A percentile compares a stretch with the other conserved stretches of the same genome.
Conservation (phyloP, 2,113 vertebrate species). For the Charadrius vociferus region DNA sequence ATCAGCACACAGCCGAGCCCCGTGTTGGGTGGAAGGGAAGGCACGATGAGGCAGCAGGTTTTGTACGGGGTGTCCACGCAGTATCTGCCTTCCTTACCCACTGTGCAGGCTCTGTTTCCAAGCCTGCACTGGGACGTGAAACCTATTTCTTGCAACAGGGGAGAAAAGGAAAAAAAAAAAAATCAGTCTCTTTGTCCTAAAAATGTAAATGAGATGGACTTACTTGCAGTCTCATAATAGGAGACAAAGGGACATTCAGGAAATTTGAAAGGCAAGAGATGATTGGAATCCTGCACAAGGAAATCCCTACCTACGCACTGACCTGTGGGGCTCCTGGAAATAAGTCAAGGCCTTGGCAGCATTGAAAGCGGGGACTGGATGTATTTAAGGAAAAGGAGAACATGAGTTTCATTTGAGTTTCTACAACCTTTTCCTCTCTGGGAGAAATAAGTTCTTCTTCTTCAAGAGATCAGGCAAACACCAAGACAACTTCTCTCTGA, state of each 20-base stretch:
- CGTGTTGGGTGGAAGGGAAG: not conserved
- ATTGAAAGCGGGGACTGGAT: not conserved
- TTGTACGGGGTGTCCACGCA: not conserved
- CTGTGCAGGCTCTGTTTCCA: not conserved
- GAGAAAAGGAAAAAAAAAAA: not conserved
- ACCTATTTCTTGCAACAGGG: not conserved
- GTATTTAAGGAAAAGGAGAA: not conserved
- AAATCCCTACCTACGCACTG: not conserved
- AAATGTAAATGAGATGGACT: not conserved
- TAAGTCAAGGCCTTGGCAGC: not conserved
- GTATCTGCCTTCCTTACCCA: not conserved
- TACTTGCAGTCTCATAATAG: not conserved
- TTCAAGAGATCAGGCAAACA: not conserved
- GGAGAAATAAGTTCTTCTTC: not conserved
- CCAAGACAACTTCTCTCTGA: not conserved
- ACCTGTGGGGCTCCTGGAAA: not conserved
- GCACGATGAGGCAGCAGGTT: accelerated
- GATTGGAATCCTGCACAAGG: not conserved
- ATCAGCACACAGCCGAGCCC: accelerated
- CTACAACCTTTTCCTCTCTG: not conserved
- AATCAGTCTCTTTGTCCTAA: not conserved
- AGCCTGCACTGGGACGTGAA: not conserved
- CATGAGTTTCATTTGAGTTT: not conserved
- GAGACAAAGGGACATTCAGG: not conserved
- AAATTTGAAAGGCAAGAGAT: not conserved